These are phyloP conservation scores for Leptopilina syphax DNA, from an alignment of 2,888 invertebrate genomes.

Conservation along the genomic window DNA sequence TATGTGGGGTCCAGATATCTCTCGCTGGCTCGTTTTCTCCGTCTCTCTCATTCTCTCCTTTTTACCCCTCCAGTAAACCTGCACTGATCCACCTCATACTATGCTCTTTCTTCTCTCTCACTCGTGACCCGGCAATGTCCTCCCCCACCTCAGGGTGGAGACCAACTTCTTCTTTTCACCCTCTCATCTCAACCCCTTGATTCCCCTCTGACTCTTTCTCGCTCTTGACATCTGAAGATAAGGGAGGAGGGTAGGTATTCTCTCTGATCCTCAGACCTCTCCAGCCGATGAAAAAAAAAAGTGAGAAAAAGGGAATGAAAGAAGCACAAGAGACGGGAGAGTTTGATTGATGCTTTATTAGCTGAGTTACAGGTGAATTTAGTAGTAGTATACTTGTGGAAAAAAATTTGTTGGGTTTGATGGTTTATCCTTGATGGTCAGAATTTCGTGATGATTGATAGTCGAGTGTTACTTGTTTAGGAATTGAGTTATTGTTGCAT, in stretches of 20 bases:
- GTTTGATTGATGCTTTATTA: slow-evolving; percentile 36
- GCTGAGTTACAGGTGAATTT: slow-evolving; percentile 36
- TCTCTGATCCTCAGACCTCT: slow-evolving; percentile 40
- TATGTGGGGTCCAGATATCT: slow-evolving; percentile 71
- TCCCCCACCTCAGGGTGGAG: slow-evolving; percentile 64
- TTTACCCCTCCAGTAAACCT: slow-evolving; percentile 55
- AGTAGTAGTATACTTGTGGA: slow-evolving; percentile 12
- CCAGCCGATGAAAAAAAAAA: not conserved
- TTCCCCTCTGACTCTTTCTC: slow-evolving; percentile 49
- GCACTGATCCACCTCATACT: slow-evolving; percentile 53
- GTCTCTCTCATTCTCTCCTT: slow-evolving; percentile 53
- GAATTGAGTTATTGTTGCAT: slow-evolving; percentile 30
- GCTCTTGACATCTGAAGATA: slow-evolving; percentile 40
- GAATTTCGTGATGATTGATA: slow-evolving; percentile 18
- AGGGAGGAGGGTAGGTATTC: slow-evolving; percentile 33
- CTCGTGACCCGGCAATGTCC: slow-evolving; percentile 70
- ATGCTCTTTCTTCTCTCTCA: slow-evolving; percentile 52
- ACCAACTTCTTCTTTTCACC: slow-evolving; percentile 56
- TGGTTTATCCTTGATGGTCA: slow-evolving; percentile 1
- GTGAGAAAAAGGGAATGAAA: slow-evolving; percentile 14
- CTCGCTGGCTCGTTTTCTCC: slow-evolving; percentile 59
- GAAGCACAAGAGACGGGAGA: not conserved
- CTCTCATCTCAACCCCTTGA: slow-evolving; percentile 45
- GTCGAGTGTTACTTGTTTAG: slow-evolving; percentile 17
- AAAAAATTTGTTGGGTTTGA: slow-evolving; percentile 21